Conservation (phyloP, 2,113 vertebrate genomes). For the Gallinago undulata region DNA sequence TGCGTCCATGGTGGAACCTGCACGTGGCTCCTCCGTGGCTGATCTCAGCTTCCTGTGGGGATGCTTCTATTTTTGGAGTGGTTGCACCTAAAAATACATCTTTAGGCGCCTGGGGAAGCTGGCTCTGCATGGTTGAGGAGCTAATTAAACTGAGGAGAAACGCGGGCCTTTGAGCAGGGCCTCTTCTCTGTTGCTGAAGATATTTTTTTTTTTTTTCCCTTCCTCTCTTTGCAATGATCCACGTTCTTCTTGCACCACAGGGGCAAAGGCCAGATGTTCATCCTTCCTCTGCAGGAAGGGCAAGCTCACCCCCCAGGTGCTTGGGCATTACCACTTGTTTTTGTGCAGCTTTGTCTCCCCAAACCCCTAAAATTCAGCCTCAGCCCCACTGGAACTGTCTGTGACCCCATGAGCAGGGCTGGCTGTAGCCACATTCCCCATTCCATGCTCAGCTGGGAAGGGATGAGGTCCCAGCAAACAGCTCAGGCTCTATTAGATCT, state of each 20-base stretch:
- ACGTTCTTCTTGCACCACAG: accelerated
- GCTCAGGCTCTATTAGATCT: neutral
- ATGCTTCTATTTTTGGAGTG: neutral
- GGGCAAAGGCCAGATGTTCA: neutral
- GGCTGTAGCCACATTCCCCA: neutral
- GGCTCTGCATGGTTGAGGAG: neutral
- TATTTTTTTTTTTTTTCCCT: accelerated
- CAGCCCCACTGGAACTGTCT: neutral
- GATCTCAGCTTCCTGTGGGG: neutral
- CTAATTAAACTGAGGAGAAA: constrained; percentile 13
- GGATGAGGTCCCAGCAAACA: neutral
- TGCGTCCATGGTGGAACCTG: neutral
- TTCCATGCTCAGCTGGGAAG: neutral
- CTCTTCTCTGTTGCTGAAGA: neutral
- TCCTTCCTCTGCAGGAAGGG: neutral
- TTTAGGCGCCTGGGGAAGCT: constrained; percentile 3
- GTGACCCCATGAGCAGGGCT: accelerated
- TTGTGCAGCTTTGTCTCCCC: neutral
- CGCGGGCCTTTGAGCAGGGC: neutral
- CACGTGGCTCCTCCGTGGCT: neutral
- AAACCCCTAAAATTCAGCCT: neutral
- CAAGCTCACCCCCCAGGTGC: neutral
- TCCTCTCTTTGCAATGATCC: neutral
- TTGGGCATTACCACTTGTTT: neutral
- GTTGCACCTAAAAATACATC: constrained; percentile 44